phyloP scores from a whole-genome alignment of 2,797 vertebrate genomes.

The Hozukius guyotensis region DNA sequence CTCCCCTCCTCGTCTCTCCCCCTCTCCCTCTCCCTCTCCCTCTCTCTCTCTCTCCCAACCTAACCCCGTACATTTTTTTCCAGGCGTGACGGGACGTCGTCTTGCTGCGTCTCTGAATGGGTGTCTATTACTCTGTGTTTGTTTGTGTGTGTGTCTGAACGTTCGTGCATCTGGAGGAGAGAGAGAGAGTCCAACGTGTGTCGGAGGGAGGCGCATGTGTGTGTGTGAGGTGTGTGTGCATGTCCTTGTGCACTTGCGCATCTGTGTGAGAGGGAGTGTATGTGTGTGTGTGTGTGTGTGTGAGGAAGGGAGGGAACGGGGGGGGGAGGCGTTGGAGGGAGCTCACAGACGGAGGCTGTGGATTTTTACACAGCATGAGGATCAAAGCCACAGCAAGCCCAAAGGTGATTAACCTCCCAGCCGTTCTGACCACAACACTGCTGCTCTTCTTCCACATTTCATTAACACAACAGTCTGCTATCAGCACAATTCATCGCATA shows the following conservation, averaged over 20 bases:
- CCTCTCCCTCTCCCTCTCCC: conserved; percentile 21
- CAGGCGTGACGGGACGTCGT: conserved; percentile 74
- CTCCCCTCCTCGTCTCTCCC: conserved; percentile 37
- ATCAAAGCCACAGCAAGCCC: conserved; percentile 72
- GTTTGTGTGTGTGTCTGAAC: conserved; percentile 56
- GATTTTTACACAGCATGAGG: conserved; percentile 72
- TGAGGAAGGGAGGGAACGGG: conserved; percentile 37
- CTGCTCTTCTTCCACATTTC: conserved; percentile 49
- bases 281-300: background rate
- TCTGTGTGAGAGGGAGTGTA: conserved; percentile 21
- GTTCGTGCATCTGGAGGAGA: conserved; percentile 62
- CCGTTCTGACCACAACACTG: conserved; percentile 60
- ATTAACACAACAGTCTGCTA: conserved; percentile 33
- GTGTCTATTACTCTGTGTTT: conserved; percentile 49
- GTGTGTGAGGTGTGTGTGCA: conserved; percentile 37
- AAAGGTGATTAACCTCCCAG: conserved; percentile 76
- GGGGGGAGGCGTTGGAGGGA: conserved; percentile 22
- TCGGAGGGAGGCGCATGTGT: conserved; percentile 36
- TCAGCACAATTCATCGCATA: conserved; percentile 19
- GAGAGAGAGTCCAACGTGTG: conserved; percentile 46
- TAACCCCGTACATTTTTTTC: conserved; percentile 67
- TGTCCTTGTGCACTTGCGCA: conserved; percentile 48
- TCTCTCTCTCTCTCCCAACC: conserved; percentile 27
- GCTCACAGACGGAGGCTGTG: conserved; percentile 67
- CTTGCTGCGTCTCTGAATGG: conserved; percentile 50